These are phyloP conservation scores for Arothron firmamentum DNA, from an alignment of 2,113 vertebrate species.

Conservation along the genomic window DNA sequence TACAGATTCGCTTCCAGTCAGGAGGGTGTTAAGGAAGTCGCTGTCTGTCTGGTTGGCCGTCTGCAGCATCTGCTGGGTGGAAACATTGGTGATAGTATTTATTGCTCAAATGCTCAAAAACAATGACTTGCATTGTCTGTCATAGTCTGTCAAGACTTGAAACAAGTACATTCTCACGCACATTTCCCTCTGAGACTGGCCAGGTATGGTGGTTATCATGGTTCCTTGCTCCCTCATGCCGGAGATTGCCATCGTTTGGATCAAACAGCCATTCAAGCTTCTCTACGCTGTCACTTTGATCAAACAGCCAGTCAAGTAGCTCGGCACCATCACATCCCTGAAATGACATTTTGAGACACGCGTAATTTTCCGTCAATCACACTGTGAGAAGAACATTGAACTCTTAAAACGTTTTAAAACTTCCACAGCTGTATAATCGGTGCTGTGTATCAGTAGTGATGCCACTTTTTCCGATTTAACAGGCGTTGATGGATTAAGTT, in stretches of 20 bases:
- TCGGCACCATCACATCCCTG: conserved; percentile 72
- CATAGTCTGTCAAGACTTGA: not conserved
- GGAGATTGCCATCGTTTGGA: conserved; percentile 82
- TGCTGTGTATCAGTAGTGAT: too few species aligned
- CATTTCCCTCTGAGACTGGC: conserved; percentile 66
- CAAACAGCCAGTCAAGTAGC: conserved; percentile 89
- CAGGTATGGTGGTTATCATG: conserved; percentile 62
- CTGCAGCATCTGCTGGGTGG: conserved; percentile 67
- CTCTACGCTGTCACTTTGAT: conserved; percentile 84
- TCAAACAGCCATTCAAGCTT: conserved; percentile 92
- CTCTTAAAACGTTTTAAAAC: conserved; percentile 3
- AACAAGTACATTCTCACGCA: conserved; percentile 58
- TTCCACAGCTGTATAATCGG: not conserved
- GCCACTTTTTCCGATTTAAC: not conserved
- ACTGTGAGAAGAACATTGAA: not conserved
- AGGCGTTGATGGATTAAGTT: not conserved
- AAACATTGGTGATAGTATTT: conserved; percentile 4
- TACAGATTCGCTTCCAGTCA: conserved; percentile 70
- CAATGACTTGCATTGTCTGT: too few species aligned
- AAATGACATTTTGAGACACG: conserved; percentile 22
- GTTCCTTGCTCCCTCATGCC: conserved; percentile 70
- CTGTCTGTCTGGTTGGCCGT: conserved; percentile 69
- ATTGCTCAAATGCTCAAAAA: too few species aligned
- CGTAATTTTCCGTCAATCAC: not conserved
- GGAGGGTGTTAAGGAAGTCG: conserved; percentile 79